Conservation (phyloP, 2,113 vertebrate species). For the Brachirus orientalis region DNA sequence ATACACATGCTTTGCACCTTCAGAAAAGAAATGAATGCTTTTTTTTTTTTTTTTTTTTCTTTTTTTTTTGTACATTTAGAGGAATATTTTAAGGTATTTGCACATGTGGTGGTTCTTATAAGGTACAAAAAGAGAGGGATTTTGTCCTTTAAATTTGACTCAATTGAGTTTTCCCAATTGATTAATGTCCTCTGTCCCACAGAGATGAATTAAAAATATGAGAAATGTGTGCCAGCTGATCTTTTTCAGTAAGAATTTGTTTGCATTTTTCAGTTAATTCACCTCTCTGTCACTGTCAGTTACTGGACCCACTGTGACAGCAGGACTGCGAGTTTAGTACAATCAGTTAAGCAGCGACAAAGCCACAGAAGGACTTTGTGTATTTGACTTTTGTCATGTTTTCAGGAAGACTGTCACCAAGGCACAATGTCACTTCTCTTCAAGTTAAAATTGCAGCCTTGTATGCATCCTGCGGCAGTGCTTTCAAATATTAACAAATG, state of each 20-base stretch:
- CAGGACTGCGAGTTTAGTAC: conserved; percentile 15
- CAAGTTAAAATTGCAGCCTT: conserved; percentile 60
- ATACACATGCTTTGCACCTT: too few relatives aligned
- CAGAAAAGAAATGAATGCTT: too few relatives aligned
- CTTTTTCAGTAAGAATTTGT: conserved; percentile 21
- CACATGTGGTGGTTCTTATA: background rate
- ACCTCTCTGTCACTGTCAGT: conserved; percentile 19
- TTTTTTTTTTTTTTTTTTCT: too few relatives aligned
- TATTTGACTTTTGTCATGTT: conserved; percentile 38
- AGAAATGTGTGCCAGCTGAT: conserved; percentile 24
- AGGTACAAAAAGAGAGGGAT: background rate
- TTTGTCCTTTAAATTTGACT: background rate
- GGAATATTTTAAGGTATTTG: too few relatives aligned
- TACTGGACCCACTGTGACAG: conserved; percentile 11
- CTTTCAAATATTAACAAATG: conserved; percentile 77
- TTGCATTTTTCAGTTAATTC: conserved; percentile 20
- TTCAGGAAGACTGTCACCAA: conserved; percentile 42
- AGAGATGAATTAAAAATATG: conserved; percentile 1
- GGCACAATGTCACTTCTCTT: conserved; percentile 31
- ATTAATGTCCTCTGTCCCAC: conserved; percentile 8
- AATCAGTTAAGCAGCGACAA: too few relatives aligned
- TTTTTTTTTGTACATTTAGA: too few relatives aligned
- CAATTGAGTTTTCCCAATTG: conserved; percentile 7
- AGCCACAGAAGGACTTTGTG: conserved; percentile 20
- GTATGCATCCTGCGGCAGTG: conserved; percentile 60